These are phyloP conservation scores for Melanargia galathea DNA, from an alignment of 2,888 invertebrate species.

Conservation along the genomic window DNA sequence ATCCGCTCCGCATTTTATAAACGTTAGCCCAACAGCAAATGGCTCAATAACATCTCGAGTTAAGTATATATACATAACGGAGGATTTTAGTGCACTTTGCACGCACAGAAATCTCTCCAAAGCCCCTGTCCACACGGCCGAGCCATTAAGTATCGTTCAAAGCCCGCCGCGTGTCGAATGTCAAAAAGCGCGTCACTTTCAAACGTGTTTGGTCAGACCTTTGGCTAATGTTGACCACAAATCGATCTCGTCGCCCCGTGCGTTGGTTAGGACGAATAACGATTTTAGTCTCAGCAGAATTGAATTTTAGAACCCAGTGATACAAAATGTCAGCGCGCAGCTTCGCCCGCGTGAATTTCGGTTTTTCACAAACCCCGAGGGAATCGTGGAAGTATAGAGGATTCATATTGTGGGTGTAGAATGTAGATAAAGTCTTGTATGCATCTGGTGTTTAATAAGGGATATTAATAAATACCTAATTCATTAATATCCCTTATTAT, in stretches of 20 bases:
- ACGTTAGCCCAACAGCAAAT: no score
- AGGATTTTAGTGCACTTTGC: slow-evolving; percentile 47
- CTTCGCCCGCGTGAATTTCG: no score
- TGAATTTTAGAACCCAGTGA: no score
- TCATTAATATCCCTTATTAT: no score
- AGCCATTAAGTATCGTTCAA: slow-evolving; percentile 43
- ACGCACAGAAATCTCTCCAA: slow-evolving; percentile 45
- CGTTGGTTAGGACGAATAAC: not conserved
- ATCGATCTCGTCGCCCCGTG: slow-evolving; percentile 4
- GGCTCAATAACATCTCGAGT: slow-evolving; percentile 24
- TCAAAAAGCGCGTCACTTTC: slow-evolving; percentile 43
- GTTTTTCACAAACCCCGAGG: no score
- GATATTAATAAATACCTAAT: no score
- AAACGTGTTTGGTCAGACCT: slow-evolving; percentile 37
- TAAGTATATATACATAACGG: slow-evolving; percentile 48
- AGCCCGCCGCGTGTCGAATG: slow-evolving; percentile 43
- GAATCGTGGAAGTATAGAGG: no score
- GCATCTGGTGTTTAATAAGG: no score
- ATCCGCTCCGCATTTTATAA: not conserved
- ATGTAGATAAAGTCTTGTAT: no score
- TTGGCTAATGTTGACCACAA: slow-evolving; percentile 28
- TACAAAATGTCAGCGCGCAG: no score
- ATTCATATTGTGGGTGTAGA: no score
- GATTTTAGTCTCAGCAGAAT: not conserved
- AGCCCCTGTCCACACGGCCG: slow-evolving; percentile 45